A percentile compares a stretch with the other conserved stretches of the same genome.
These are phyloP conservation scores for Elysia crispata DNA, from an alignment of 2,888 invertebrate genomes.

Conservation along the genomic window DNA sequence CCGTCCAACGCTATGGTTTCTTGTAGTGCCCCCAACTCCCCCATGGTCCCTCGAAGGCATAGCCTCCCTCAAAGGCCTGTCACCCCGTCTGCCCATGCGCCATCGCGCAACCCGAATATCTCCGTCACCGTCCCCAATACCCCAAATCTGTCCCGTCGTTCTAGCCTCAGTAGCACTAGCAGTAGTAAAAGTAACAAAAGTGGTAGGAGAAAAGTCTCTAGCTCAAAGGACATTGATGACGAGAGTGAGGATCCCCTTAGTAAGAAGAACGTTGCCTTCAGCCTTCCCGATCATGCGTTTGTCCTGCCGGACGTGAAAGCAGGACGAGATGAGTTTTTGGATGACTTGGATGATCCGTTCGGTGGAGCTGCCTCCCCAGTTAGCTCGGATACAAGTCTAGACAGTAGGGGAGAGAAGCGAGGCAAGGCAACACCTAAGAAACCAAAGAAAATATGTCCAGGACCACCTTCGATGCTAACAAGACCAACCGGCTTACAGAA, in stretches of 20 bases:
- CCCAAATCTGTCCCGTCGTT: constrained; percentile 28
- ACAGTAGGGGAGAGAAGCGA: not conserved
- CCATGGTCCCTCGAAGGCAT: constrained; percentile 33
- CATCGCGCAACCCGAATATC: not conserved
- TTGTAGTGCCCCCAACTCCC: constrained; percentile 44
- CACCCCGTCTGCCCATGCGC: constrained; percentile 20
- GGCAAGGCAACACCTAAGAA: no score
- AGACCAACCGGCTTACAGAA: not conserved
- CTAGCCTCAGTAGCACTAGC: no score
- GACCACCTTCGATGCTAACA: not conserved
- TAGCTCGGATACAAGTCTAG: no score
- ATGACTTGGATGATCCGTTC: constrained; percentile 34
- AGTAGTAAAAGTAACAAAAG: no score
- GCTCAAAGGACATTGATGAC: not conserved
- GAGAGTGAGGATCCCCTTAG: constrained; percentile 15
- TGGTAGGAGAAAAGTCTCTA: not conserved
- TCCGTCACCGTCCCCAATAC: constrained; percentile 44
- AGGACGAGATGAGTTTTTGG: not conserved
- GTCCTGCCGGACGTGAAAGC: constrained; percentile 15
- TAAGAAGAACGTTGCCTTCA: constrained; percentile 41
- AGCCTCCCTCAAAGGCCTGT: constrained; percentile 36
- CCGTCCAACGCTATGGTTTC: not conserved
- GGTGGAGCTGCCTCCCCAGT: no score
- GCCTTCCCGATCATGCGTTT: constrained; percentile 39
- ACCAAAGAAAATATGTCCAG: not conserved